Evolutionary conservation across 2,113 vertebrate genomes (phyloP).

Genomic region (Aspidoscelis tigris): DNA sequence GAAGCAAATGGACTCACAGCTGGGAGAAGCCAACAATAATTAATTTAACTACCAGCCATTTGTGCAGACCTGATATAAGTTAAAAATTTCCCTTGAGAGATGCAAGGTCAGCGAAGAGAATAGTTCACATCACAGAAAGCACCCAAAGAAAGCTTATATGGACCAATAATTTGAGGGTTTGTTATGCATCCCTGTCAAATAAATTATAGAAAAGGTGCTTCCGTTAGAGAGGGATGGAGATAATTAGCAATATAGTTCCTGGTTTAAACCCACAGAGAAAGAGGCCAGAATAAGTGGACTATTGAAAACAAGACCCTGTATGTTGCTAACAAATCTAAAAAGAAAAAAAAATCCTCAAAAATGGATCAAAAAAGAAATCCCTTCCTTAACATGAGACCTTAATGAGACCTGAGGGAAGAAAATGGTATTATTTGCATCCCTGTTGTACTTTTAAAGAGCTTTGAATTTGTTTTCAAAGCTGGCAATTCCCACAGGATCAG

Average conservation of each 20-base stretch:
- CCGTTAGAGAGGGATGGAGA: background rate
- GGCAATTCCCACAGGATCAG: too few species aligned
- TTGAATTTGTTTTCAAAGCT: too few species aligned
- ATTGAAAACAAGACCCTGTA: slow-evolving; percentile 24
- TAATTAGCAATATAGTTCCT: slow-evolving; percentile 37
- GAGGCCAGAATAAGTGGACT: background rate
- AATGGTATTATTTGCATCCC: slow-evolving; percentile 40
- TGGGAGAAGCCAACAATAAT: slow-evolving; percentile 78
- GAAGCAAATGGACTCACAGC: slow-evolving; percentile 80
- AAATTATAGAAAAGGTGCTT: slow-evolving; percentile 21
- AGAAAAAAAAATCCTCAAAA: background rate
- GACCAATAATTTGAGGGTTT: slow-evolving; percentile 37
- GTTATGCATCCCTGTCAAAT: slow-evolving; percentile 40
- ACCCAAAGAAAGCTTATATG: slow-evolving; percentile 61
- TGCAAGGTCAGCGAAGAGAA: slow-evolving; percentile 72
- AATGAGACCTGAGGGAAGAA: slow-evolving; percentile 58
- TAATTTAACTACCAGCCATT: slow-evolving; percentile 77
- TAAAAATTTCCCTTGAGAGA: slow-evolving; percentile 75
- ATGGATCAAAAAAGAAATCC: background rate
- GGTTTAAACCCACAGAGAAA: slow-evolving; percentile 27
- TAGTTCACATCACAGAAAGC: slow-evolving; percentile 57
- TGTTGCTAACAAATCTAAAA: slow-evolving; percentile 46
- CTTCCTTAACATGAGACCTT: background rate
- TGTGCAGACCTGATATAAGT: slow-evolving; percentile 66
- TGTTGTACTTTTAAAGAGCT: too few species aligned